These are phyloP conservation scores for Drosophila lutescens DNA, from an alignment of 2,888 invertebrate species.

Conservation along the genomic window DNA sequence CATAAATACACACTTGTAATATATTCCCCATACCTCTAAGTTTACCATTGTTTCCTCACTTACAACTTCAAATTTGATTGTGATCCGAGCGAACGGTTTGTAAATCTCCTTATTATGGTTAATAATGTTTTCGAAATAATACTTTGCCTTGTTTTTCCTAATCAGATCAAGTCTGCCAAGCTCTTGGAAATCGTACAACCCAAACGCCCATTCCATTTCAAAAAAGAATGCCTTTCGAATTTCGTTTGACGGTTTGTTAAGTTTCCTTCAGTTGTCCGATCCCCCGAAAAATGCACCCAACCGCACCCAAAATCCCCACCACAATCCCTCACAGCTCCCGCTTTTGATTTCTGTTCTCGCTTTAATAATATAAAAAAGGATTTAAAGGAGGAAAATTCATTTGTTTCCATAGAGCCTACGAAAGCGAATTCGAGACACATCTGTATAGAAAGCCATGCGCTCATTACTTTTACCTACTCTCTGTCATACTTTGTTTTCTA, in stretches of 20 bases:
- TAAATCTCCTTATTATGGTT: constrained; percentile 42
- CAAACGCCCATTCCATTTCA: constrained; percentile 50
- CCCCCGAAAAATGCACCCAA: constrained; percentile 16
- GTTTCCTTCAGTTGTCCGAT: constrained; percentile 57
- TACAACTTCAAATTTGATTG: constrained; percentile 32
- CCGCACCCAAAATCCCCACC: constrained; percentile 33
- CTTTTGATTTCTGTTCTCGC: constrained; percentile 51
- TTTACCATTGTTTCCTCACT: constrained; percentile 30
- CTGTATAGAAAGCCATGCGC: constrained; percentile 57
- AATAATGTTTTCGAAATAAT: constrained; percentile 36
- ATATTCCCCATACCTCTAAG: constrained; percentile 34
- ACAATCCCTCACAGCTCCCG: constrained; percentile 23
- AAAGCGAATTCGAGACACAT: constrained; percentile 54
- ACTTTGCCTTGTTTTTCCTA: constrained; percentile 39
- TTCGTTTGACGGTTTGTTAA: constrained; percentile 45
- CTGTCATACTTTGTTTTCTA: constrained; percentile 64
- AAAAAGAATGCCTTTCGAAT: constrained; percentile 45
- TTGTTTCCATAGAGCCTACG: constrained; percentile 42
- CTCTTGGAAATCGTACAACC: constrained; percentile 50
- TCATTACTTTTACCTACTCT: constrained; percentile 66
- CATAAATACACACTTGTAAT: constrained; percentile 44
- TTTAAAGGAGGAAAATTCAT: constrained; percentile 37
- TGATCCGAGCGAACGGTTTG: constrained; percentile 46
- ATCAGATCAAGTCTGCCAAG: constrained; percentile 39
- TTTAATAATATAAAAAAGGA: constrained; percentile 18